phyloP scores from a whole-genome alignment of 2,797 vertebrate species.

The Tragopan temminckii region DNA sequence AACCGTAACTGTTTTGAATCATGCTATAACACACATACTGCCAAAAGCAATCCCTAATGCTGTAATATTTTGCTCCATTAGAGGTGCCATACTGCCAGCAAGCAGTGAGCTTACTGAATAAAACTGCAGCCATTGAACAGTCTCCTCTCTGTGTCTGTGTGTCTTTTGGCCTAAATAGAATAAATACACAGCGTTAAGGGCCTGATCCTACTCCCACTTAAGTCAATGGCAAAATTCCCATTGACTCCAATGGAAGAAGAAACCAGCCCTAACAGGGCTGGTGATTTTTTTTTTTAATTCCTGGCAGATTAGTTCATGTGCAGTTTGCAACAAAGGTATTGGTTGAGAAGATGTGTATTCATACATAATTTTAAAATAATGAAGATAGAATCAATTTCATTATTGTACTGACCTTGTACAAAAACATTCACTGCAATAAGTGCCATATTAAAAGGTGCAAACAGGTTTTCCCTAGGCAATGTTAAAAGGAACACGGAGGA shows the following conservation, averaged over 20 bases:
- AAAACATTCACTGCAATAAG: not conserved
- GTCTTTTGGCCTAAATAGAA: slow-evolving; percentile 53
- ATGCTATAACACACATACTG: not conserved
- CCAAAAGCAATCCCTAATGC: not conserved
- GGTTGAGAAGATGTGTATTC: not conserved
- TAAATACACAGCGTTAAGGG: slow-evolving; percentile 51
- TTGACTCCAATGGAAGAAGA: slow-evolving; percentile 21
- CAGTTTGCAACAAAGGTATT: not conserved
- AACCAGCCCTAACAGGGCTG: not conserved
- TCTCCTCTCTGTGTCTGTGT: slow-evolving; percentile 59
- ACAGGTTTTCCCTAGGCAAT: not conserved
- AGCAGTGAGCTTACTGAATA: slow-evolving; percentile 19
- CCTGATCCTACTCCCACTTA: slow-evolving; percentile 56
- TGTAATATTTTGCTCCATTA: slow-evolving; percentile 23
- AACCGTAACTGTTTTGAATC: slow-evolving; percentile 2
- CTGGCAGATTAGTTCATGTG: not conserved
- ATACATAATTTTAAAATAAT: not conserved
- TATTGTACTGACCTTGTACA: not conserved
- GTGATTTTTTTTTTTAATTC: not conserved
- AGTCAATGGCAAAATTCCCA: slow-evolving; percentile 36
- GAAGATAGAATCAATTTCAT: not conserved
- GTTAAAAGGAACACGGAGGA: not conserved
- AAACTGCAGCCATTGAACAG: slow-evolving; percentile 29
- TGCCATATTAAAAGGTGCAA: not conserved
- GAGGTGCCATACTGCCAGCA: slow-evolving; percentile 1